Base-by-base conservation (phyloP, 30 jellyfish, hydroid and myxozoan genomes). In the Turritopsis dohrnii region DNA sequence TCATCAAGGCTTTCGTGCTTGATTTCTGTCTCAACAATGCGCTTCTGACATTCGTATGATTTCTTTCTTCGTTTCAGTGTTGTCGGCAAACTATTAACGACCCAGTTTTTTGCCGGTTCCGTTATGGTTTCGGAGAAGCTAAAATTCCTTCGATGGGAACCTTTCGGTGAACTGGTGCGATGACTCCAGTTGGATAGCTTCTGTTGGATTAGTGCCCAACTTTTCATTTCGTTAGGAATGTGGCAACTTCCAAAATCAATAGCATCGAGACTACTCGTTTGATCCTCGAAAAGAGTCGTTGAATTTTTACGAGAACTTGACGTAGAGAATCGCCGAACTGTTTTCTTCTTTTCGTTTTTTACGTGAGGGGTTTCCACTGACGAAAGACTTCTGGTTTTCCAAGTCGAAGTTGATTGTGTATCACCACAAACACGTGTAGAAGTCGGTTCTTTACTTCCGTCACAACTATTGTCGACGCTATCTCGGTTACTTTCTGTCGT, bases 101-200 rank as follows among this genome's bases (percentile, higher is more conserved):
- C 77, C 31, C 28, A 27, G 17, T 69, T 69, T 19, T 69, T 69
- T 8, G 77, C 77, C 19, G 77, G 77, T 21, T 69, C 77, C 16
- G 77, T 27, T n/a, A 69, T 69, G 9, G 77, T 69, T 69, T 69
- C 77, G 77, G 77, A 69, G 77, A 69, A 69, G 22, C 77, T 69
- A 27, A 69, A 69, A 27, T 69, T 69, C 19, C 77, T 69, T 69
- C 77, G 28, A 27, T 69, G 28, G 77, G 77, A 7, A n/a, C 28
- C 30, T 69, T 27, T 69, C 19, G 77, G 77, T 23, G 77, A 69
- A 69, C 31, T 23, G 19, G 31, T 69, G 22, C 77, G 77, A 23
- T n/a, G 30, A 27, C 77, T 69, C 77, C 77, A 69, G 22, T 8
- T 19, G 4, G 77, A 23, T 8, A 69, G 77, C 19, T 69, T 69